Evolutionary conservation across 2,888 invertebrate species (phyloP).

Genomic region (Didymodactylos carnosus): DNA sequence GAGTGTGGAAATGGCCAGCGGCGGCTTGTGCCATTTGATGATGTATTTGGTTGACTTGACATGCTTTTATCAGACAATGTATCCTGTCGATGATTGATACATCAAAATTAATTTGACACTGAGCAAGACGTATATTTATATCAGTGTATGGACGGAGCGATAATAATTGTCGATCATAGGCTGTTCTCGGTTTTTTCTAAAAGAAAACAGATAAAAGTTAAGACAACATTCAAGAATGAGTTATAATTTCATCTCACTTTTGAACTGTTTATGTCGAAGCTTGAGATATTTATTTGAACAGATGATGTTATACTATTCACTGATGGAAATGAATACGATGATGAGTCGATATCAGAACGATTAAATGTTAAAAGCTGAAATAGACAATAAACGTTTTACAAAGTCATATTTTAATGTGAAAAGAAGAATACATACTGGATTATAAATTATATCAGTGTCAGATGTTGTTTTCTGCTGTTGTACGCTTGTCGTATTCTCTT

Average conservation of each 20-base stretch:
- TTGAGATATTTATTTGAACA: not conserved
- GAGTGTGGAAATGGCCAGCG: no score
- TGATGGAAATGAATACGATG: not conserved
- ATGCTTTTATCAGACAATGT: slow-evolving; percentile 42
- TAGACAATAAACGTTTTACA: no score
- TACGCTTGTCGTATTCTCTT: not conserved
- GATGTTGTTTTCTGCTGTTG: no score
- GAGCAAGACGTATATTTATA: slow-evolving; percentile 21
- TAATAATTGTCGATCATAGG: not conserved
- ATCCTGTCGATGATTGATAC: slow-evolving; percentile 67
- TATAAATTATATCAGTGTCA: not conserved
- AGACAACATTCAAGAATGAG: no score
- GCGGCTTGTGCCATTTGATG: no score
- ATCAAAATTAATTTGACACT: slow-evolving; percentile 52
- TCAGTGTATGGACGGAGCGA: slow-evolving; percentile 16
- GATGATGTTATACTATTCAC: not conserved
- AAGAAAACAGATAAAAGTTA: no score
- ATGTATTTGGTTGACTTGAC: not conserved
- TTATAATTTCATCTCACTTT: no score
- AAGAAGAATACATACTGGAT: not conserved
- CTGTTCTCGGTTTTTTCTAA: no score
- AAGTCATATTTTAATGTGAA: not conserved
- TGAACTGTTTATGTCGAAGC: no score
- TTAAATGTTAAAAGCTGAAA: not conserved
- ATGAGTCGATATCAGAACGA: not conserved